Evolutionary conservation across 2,797 vertebrate species (phyloP).

Genomic region (Morus bassanus): DNA sequence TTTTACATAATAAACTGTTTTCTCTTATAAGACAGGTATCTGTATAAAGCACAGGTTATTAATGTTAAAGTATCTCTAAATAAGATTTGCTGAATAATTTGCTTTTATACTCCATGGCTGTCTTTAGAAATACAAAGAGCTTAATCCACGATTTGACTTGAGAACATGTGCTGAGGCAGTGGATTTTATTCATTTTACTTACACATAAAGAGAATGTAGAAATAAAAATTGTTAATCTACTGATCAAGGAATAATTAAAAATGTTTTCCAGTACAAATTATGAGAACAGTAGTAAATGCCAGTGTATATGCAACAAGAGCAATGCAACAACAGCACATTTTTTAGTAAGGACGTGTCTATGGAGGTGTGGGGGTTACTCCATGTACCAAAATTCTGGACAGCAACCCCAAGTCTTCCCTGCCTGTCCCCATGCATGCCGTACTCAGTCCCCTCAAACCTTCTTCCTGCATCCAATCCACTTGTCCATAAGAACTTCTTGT

Average conservation of each 20-base stretch:
- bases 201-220: not conserved
- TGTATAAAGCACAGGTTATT: not conserved
- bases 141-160: not conserved
- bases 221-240: not conserved
- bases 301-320: not conserved
- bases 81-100: not conserved
- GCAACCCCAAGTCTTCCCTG: not conserved
- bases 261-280: not conserved
- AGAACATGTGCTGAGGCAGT: not conserved
- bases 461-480: not conserved
- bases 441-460: not conserved
- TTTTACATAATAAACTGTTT: not conserved
- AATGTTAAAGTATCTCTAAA: not conserved
- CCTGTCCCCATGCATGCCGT: not conserved
- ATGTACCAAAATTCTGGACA: not conserved
- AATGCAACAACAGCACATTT: not conserved
- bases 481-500: not conserved
- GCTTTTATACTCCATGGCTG: not conserved
- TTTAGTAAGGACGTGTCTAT: not conserved
- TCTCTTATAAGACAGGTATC: not conserved
- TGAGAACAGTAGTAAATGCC: not conserved
- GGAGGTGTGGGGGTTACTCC: not conserved
- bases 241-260: not conserved
- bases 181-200: not conserved
- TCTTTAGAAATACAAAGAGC: not conserved